A percentile compares a stretch with the other conserved stretches of the same genome.
Evolutionary conservation across 1,140 invertebrate genomes (phyloP).

Genomic region (Chironomus striatipennis): DNA sequence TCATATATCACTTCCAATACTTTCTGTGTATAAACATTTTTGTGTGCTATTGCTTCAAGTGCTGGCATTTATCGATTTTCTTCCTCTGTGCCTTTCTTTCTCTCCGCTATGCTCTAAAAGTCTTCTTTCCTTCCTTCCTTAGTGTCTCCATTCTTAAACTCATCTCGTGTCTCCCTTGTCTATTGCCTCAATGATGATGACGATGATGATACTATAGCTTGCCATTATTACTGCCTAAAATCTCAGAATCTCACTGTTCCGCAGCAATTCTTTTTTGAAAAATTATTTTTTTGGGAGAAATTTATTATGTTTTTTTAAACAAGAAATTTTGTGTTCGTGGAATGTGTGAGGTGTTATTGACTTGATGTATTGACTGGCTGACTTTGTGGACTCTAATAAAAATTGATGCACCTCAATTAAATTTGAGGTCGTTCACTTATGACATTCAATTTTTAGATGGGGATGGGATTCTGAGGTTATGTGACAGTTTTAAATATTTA

Average conservation of each 20-base stretch:
- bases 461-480: too few relatives aligned
- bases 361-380: too few relatives aligned
- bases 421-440: too few relatives aligned
- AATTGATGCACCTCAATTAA: too few relatives aligned
- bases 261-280: conserved; percentile 8
- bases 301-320: neutral
- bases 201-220: neutral
- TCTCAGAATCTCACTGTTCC: neutral
- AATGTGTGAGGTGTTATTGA: too few relatives aligned
- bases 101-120: neutral
- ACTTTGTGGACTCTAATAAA: too few relatives aligned
- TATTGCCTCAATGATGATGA: neutral
- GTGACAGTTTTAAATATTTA: too few relatives aligned
- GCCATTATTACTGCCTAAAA: neutral
- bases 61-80: neutral
- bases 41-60: neutral
- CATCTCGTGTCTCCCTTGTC: neutral
- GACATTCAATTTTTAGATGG: too few relatives aligned
- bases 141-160: neutral
- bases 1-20: conserved; percentile 21
- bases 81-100: neutral
- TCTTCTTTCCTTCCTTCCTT: conserved; percentile 1
- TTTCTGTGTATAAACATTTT: neutral
- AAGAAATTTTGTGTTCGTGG: too few relatives aligned
- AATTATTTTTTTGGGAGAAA: conserved; percentile 6